Evolutionary conservation across 2,113 vertebrate genomes (phyloP).

Genomic region (Cephalopterus ornatus): DNA sequence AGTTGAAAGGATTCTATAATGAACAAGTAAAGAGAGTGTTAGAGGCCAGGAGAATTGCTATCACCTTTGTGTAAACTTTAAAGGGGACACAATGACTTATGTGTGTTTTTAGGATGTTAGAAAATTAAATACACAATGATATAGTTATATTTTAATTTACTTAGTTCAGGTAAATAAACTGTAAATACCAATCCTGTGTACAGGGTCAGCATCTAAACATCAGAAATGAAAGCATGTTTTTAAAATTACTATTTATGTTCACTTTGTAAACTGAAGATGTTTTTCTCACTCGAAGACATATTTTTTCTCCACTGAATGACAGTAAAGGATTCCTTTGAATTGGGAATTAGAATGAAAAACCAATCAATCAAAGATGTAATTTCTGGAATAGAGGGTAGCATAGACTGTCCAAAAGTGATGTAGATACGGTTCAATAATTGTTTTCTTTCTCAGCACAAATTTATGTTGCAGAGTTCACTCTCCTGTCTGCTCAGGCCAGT

Average conservation of each 20-base stretch:
- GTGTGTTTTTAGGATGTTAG: conserved; percentile 28
- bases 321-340: not conserved
- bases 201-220: not conserved
- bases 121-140: conserved; percentile 35
- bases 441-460: not conserved
- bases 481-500: not conserved
- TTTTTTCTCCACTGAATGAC: not conserved
- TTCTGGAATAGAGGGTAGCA: not conserved
- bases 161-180: conserved; percentile 38
- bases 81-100: conserved; percentile 34
- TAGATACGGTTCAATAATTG: not conserved
- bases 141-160: conserved; percentile 34
- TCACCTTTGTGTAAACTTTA: conserved; percentile 48
- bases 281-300: not conserved
- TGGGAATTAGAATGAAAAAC: not conserved
- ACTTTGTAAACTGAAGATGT: not conserved
- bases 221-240: not conserved
- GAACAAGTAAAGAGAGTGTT: conserved; percentile 56
- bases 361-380: not conserved
- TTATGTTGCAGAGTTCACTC: not conserved
- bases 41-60: conserved; percentile 10
- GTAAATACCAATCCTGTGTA: not conserved
- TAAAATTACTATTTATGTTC: not conserved
- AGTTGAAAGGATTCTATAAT: conserved; percentile 69
- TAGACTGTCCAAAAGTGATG: not conserved